These are phyloP conservation scores for Cuniculus paca DNA, from an alignment of 2,797 vertebrate genomes.

Conservation along the genomic window DNA sequence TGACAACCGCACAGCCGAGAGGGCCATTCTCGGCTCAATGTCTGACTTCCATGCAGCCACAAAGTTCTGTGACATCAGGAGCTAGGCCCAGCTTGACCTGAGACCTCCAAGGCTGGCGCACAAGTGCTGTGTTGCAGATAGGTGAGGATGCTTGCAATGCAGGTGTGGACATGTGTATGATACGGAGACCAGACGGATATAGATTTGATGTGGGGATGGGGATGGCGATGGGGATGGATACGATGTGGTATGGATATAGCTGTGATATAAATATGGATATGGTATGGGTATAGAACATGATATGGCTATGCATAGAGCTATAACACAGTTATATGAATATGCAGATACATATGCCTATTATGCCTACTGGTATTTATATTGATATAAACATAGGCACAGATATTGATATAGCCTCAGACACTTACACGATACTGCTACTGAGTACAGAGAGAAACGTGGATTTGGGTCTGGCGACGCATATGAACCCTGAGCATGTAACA, in stretches of 20 bases:
- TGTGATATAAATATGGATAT: neutral
- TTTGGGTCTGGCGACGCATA: accelerated
- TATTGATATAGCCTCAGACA: accelerated
- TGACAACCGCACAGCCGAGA: accelerated
- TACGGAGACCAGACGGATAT: accelerated
- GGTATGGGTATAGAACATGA: too few species aligned
- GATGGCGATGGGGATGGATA: accelerated
- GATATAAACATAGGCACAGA: neutral
- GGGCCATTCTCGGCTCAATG: accelerated
- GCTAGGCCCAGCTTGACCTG: neutral
- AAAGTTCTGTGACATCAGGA: neutral
- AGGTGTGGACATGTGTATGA: too few species aligned
- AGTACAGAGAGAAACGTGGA: too few species aligned
- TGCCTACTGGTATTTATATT: neutral
- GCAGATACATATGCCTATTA: neutral
- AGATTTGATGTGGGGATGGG: accelerated
- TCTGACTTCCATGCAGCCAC: neutral
- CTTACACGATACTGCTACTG: accelerated
- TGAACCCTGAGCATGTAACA: accelerated
- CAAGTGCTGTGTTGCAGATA: accelerated
- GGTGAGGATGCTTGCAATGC: accelerated
- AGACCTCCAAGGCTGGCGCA: accelerated
- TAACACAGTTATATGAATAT: neutral
- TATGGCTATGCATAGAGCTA: too few species aligned
- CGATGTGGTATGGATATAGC: accelerated